Evolutionary conservation across 2,113 vertebrate species (phyloP), one percentile per base, ranked within the genome.

Genomic region (Gnathonemus echidnorhynchus): DNA sequence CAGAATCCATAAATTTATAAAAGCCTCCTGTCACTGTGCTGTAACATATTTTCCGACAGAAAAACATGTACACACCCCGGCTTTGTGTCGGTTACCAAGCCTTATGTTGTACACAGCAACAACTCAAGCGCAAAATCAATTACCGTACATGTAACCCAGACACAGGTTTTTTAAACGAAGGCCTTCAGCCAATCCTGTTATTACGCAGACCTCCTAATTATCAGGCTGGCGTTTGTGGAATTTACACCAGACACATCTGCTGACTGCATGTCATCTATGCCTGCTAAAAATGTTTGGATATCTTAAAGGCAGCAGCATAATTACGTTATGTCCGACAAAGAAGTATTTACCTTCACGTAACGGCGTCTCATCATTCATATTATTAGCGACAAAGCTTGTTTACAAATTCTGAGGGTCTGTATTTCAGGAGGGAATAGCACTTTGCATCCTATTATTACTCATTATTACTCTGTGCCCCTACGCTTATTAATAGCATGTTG

Each of bases 101-200:
- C 92, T 92, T 89, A 91, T 70, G 27, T 74, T 70, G 46, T 88
- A 83, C 87, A 87, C 90, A 91, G 90, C 48, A 92, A 50, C 24
- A 21, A 91, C 56, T 90, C 87, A 90, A 92, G 92, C 85, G 45
- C 85, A 90, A 93, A 92, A 93, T 91, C 91, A 89, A 91, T 91
- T 91, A 90, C 91, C 90, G 89, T 91, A 88, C 92, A 92, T 92
- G 86, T 89, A 84, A 91, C 80, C 3, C 88, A 88, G 92, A 84
- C 62, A 89, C 24, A 9, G 48, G 15, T 45, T 53, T 83, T 77
- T 31, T 31, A 70, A 70, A 31, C 62, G 62, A 70, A 77, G 88
- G 48, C 49, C 42, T 27, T 49, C 46, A 74, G 21, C 31, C 17
- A 31, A 89, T 31, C 48, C 48, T 10, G 46, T 83, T 53, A 52